Base-by-base conservation (phyloP, 2,888 invertebrate genomes). In the Eupithecia inturbata region DNA sequence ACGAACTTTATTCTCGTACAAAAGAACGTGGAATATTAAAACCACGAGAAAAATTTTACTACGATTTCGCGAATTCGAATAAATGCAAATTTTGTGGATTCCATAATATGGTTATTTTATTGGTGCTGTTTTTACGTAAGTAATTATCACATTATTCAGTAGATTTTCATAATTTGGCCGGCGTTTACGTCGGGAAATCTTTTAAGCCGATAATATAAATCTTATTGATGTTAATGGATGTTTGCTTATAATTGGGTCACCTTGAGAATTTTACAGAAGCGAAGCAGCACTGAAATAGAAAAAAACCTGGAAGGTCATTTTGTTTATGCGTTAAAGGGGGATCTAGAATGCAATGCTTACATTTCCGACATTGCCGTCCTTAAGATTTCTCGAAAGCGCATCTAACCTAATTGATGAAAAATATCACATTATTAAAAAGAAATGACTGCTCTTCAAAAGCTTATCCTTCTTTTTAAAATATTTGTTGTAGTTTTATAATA, bases 181-280 rank as follows among this genome's bases (percentile, higher is more conserved):
- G 33, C 33, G 33, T 28, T 70, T 49, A 12, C 26, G 53, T 49
- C 31, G 53, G 36, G 14, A 39, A 39, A 66, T 66, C 36, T 66
- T 68, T 68, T 60, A 39, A 39, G 36, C 60, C 7, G 26, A 39
- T 26, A 36, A 68, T 39, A 22, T 68, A 53, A 68, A 53, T 68
- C 53, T 60, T 22, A n/a, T 68, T 68, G 53, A 45, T 36, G 36
- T 68, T 60, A 57, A 68, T 68, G 57, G 71, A 67, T 67, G 62
- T 67, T 71, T 71, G 71, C 60, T 67, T 67, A 71, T 39, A 22
- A 60, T 67, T 64, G 31, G 49, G 60, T 39, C 26, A 60, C 63
- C 63, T 64, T 64, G 63, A 64, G 12, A 62, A 14, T 64, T 63
- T 64, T 64, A 36, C 63, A n/a, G 31, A 19, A 19, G 63, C 31